Conservation (phyloP, 2,888 invertebrate species). For the Pterobdella sp. region DNA sequence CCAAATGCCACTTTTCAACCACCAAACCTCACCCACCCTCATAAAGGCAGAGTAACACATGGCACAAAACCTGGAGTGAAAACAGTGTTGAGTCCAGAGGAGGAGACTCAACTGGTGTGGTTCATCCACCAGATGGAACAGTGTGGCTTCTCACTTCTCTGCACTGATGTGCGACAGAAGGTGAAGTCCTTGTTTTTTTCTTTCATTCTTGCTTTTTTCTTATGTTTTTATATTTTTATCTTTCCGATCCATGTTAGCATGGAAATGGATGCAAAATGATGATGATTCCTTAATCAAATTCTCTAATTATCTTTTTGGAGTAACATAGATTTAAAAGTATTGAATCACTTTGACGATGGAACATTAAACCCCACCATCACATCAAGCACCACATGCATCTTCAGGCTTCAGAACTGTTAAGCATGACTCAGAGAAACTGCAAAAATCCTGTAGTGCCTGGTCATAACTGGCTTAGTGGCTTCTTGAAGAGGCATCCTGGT, state of each 20-base stretch:
- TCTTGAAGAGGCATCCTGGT: conserved; percentile 39
- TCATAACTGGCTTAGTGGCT: conserved; percentile 40
- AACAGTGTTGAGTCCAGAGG: conserved; percentile 39
- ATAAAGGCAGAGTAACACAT: conserved; percentile 36
- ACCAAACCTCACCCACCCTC: not conserved
- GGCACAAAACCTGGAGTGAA: conserved; percentile 40
- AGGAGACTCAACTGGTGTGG: conserved; percentile 38
- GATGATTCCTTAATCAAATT: too few relatives aligned
- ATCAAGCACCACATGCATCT: not conserved
- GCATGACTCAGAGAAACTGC: conserved; percentile 37
- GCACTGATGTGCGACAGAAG: conserved; percentile 37
- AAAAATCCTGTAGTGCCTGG: conserved; percentile 38
- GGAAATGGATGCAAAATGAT: too few relatives aligned
- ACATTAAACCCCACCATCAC: not conserved
- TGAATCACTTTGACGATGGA: too few relatives aligned
- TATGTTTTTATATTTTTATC: not conserved
- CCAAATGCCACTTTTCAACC: not conserved
- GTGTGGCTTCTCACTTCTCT: conserved; percentile 37
- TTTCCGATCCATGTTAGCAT: too few relatives aligned
- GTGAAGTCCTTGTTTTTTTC: not conserved
- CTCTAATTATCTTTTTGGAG: too few relatives aligned
- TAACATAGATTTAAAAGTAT: too few relatives aligned
- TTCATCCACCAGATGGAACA: conserved; percentile 39
- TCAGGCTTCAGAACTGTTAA: conserved; percentile 37
- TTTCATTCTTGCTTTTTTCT: not conserved